These are phyloP conservation scores for Diplolepis rosae DNA, from an alignment of 2,888 invertebrate genomes.

Conservation along the genomic window DNA sequence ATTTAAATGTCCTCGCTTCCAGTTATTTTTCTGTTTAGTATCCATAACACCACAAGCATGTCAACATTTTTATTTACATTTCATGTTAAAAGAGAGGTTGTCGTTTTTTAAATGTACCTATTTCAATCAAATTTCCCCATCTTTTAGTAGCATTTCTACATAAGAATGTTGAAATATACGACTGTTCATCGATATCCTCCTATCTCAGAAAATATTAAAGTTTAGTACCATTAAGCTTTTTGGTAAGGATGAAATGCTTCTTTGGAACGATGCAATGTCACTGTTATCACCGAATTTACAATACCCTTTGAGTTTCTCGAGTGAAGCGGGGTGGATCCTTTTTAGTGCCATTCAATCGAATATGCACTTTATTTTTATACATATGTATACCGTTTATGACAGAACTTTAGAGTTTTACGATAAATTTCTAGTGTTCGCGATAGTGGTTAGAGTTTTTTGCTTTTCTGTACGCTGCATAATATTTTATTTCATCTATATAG, in stretches of 20 bases:
- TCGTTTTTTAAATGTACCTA: background rate
- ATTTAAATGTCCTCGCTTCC: too few relatives aligned
- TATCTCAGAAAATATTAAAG: slow-evolving; percentile 8
- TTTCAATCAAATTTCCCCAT: background rate
- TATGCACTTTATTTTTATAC: slow-evolving; percentile 1
- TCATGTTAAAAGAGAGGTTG: background rate
- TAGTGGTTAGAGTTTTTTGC: background rate
- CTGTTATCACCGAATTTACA: slow-evolving; percentile 23
- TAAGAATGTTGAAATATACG: slow-evolving; percentile 6
- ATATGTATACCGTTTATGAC: background rate
- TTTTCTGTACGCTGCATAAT: background rate
- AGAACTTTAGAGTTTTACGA: background rate
- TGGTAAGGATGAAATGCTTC: slow-evolving; percentile 9
- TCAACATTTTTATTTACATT: too few relatives aligned
- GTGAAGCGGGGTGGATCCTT: background rate
- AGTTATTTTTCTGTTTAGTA: too few relatives aligned
- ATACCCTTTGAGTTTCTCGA: background rate
- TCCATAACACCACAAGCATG: too few relatives aligned
- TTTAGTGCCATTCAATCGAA: slow-evolving; percentile 17
- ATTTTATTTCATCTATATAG: too few relatives aligned
- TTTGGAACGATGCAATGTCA: background rate
- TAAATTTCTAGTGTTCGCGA: background rate
- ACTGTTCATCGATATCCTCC: background rate
- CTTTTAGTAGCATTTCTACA: background rate
- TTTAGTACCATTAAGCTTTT: slow-evolving; percentile 3